Evolutionary conservation across 2,113 vertebrate genomes (phyloP).

Genomic region (Oryzias curvinotus): DNA sequence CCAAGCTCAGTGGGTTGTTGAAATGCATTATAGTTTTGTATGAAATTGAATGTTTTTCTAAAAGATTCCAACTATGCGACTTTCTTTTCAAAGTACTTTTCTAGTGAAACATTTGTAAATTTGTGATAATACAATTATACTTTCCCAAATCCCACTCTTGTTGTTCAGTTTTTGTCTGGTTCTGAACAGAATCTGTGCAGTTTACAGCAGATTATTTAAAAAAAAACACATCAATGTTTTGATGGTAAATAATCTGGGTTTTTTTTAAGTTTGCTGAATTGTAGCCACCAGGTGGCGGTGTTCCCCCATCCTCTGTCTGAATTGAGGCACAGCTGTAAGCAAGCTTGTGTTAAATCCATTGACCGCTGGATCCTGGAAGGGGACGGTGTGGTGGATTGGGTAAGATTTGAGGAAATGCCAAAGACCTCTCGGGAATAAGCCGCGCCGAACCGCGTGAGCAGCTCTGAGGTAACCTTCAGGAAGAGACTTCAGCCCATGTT

Average conservation of each 20-base stretch:
- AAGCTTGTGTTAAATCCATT: conserved; percentile 64
- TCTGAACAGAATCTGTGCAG: not conserved
- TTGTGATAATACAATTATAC: conserved; percentile 73
- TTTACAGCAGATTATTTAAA: not conserved
- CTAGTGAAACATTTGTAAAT: conserved; percentile 64
- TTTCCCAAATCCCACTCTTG: conserved; percentile 55
- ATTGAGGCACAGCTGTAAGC: conserved; percentile 46
- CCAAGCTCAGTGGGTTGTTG: conserved; percentile 40
- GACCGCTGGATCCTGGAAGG: conserved; percentile 36
- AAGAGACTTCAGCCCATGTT: not conserved
- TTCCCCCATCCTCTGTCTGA: conserved; percentile 1
- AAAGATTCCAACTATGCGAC: conserved; percentile 59
- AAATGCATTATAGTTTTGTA: conserved; percentile 64
- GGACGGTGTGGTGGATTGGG: conserved; percentile 38
- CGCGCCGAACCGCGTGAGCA: conserved; percentile 35
- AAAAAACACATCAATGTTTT: not conserved
- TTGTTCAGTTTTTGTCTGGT: not conserved
- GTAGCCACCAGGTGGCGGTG: conserved; percentile 49
- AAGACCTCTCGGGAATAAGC: conserved; percentile 48
- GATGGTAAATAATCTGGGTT: no score
- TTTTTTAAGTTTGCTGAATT: no score
- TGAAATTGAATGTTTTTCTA: conserved; percentile 76
- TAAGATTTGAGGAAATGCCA: conserved; percentile 70
- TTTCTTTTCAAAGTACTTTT: conserved; percentile 57
- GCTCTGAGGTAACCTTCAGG: conserved; percentile 18